Base-by-base conservation (phyloP, 2,797 vertebrate genomes). In the Sebastes kiyomatsui region DNA sequence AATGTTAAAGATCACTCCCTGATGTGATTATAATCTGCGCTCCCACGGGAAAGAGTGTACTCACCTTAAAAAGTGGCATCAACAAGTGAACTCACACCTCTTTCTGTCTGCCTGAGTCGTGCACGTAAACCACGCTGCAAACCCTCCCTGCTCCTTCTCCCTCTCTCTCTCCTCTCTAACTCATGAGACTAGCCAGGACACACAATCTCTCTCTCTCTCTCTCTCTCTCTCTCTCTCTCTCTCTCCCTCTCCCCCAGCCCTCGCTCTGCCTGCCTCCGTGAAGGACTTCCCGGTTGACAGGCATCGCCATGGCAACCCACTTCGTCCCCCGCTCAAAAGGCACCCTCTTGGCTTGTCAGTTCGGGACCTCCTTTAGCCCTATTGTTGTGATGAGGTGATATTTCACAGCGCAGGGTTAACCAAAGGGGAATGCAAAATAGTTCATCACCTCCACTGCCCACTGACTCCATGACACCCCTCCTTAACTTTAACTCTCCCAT, bases 381-480 rank as follows among this genome's bases (percentile, higher is more conserved):
- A 94, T 95, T 95, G 95, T 95, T 93, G 91, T 81, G 92, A 94
- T 92, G 91, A 93, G 95, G 94, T 94, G 94, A 95, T 96, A 95
- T 95, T 95, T 96, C 93, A 95, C 90, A 90, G 87, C 28, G 32
- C 73, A 66, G 86, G 93, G 92, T 95, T 94, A 94, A 94, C 85
- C 75, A 88, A 90, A 92, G 84, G 87, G 83, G 88, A 93, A 93
- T 27, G 86, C 80, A 90, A 49, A 93, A 93, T 61, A 92, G 91
- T 92, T 91, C 81, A 91, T 94, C 88, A 91, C 90, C 87, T 93
- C 87, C 85, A 89, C 82, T 78, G 84, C 75, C 69, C 79, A 84
- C 67, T 68, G 72, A 87, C 80, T 84, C 75, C 77, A 80, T 81
- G 55, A 87, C 82, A 83, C 69, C 82, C 77, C 76, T 70, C 67